phyloP scores from a whole-genome alignment of 2,888 invertebrate genomes.

The Thalpophila matura region DNA sequence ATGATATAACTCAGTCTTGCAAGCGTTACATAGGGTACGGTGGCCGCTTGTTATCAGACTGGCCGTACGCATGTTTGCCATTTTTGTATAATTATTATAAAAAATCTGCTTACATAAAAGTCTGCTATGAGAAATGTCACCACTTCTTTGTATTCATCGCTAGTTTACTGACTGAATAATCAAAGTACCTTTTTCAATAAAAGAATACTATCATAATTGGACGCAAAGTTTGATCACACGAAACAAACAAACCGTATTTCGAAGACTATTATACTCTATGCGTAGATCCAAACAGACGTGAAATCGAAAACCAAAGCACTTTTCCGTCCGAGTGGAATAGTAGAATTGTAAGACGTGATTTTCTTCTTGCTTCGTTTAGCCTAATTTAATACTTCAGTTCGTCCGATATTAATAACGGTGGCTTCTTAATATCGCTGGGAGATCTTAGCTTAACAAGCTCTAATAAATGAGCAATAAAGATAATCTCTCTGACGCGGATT shows the following conservation, averaged over 20 bases:
- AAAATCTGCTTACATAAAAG: conserved; percentile 14
- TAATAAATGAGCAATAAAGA: conserved; percentile 57
- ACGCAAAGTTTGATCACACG: background rate
- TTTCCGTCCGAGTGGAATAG: conserved; percentile 60
- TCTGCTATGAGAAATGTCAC: background rate
- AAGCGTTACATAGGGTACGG: no score
- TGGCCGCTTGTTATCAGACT: no score
- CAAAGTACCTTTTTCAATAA: background rate
- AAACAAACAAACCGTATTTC: conserved; percentile 27
- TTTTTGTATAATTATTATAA: no score
- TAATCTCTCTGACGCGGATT: conserved; percentile 45
- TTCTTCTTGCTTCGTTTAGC: conserved; percentile 56
- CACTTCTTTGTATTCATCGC: conserved; percentile 16
- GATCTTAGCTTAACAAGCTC: conserved; percentile 54
- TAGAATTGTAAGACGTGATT: conserved; percentile 52
- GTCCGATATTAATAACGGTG: conserved; percentile 59
- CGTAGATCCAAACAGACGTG: conserved; percentile 58
- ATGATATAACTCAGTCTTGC: no score
- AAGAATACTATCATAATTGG: background rate
- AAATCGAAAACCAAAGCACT: conserved; percentile 65
- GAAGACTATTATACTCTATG: conserved; percentile 29
- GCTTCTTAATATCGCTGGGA: conserved; percentile 50
- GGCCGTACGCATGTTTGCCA: no score
- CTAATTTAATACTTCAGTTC: conserved; percentile 61
- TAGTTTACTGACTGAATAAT: background rate